Evolutionary conservation across 2,888 invertebrate species (phyloP), one percentile per base, ranked within the genome.

Genomic region (Cephus nigrinus): DNA sequence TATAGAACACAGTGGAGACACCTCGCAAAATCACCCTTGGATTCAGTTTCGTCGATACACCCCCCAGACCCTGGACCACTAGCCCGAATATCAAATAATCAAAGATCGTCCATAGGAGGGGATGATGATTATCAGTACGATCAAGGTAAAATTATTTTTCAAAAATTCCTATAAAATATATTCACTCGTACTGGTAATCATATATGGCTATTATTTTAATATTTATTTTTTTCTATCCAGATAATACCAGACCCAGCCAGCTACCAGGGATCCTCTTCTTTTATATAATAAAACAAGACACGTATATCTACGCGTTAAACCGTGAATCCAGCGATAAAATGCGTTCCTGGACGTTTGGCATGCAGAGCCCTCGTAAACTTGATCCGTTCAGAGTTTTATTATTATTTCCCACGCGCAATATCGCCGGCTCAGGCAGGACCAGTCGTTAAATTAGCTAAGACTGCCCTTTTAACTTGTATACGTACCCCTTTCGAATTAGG

Each of bases 371-470:
- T 86, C 88, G 86, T 91, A 90, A 91, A 91, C 88, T 88, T 90
- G 90, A 91, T 91, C 91, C 91, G 87, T 90, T 90, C 89, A 90
- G 89, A 55, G 88, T 86, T 91, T 91, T 91, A 91, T 91, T 91
- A 91, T 91, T 90, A 91, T 91, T 90, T 91, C 88, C 89, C 88
- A 85, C 84, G 81, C 80, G 90, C 89, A 90, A 91, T 91, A 91
- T 89, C 88, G 87, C 85, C 80, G 86, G 85, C 84, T 87, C 86
- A 85, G 84, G 75, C 72, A 82, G 84, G 82, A 84, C 81, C 82
- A 82, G 85, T 88, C 90, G 88, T 91, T 85, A 90, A 91, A 90
- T 91, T 91, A 91, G 88, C 86, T 82, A 84, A 87, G 90, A 90
- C 88, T 88, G 86, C 88, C 84, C 85, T 82, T 87, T 23, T 23